Percentiles rank a stretch among this genome's conserved stretches.
These are phyloP conservation scores for Delichon dasypus DNA, from an alignment of 2,797 vertebrate genomes.

Conservation along the genomic window DNA sequence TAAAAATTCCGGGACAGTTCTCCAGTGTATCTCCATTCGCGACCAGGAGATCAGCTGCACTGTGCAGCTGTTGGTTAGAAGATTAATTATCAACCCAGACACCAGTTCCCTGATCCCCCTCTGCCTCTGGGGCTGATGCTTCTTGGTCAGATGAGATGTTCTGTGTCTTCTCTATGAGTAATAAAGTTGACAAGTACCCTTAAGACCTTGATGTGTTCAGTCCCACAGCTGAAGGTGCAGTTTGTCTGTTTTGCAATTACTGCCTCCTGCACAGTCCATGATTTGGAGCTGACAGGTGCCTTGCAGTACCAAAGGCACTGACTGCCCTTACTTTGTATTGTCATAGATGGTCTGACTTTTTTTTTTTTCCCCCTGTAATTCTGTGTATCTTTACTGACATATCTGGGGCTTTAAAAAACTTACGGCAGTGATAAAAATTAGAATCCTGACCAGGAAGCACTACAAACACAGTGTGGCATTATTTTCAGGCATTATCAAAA, in stretches of 20 bases:
- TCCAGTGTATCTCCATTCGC: not conserved
- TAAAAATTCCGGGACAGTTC: not conserved
- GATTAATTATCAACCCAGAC: not conserved
- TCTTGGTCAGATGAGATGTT: not conserved
- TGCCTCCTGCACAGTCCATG: not conserved
- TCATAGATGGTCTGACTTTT: not conserved
- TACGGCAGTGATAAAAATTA: not conserved
- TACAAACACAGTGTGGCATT: fast-evolving
- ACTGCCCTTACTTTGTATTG: not conserved
- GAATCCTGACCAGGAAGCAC: not conserved
- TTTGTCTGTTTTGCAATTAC: not conserved
- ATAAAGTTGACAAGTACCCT: not conserved
- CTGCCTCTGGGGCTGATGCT: not conserved
- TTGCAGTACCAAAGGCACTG: not conserved
- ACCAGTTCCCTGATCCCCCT: not conserved
- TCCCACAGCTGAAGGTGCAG: not conserved
- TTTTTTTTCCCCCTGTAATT: not conserved
- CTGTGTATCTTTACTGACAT: not conserved
- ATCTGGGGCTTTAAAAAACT: not conserved
- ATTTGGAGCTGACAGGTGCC: not conserved
- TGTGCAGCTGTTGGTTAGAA: not conserved
- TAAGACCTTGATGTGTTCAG: not conserved
- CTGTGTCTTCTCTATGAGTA: not conserved
- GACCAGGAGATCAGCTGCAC: fast-evolving
- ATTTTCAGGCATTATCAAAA: not conserved